These are phyloP conservation scores for Yponomeuta plumbellus DNA, from an alignment of 2,888 invertebrate genomes.

Conservation along the genomic window DNA sequence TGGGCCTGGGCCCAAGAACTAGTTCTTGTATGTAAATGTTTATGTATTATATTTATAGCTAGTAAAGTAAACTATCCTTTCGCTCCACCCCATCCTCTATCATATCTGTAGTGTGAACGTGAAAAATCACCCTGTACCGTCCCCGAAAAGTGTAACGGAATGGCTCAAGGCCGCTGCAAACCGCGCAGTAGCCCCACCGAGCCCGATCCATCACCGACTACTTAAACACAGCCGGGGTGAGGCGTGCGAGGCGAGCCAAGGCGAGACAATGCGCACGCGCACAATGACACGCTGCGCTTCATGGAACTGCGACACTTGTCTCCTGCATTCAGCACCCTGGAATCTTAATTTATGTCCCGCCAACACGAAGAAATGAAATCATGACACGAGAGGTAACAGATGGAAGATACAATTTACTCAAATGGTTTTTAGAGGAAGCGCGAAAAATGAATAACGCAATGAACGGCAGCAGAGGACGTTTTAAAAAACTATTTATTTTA, in stretches of 20 bases:
- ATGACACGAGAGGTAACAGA: not conserved
- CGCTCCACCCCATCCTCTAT: too few species aligned
- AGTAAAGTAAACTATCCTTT: too few species aligned
- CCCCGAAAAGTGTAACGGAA: conserved; percentile 7
- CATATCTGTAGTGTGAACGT: too few species aligned
- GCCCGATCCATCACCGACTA: conserved; percentile 46
- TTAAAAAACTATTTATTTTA: too few species aligned
- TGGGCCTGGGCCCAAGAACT: too few species aligned
- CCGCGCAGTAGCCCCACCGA: conserved; percentile 62
- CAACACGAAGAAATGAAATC: not conserved
- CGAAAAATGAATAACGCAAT: too few species aligned
- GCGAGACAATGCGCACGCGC: conserved; percentile 5
- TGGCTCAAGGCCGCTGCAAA: conserved; percentile 25
- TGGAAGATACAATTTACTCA: not conserved
- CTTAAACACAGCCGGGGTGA: conserved; percentile 35
- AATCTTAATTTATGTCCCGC: conserved; percentile 45
- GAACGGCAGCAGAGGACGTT: too few species aligned
- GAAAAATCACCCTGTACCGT: conserved; percentile 2
- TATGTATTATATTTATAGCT: too few species aligned
- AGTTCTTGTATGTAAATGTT: too few species aligned
- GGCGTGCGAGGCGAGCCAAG: conserved; percentile 14
- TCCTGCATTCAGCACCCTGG: conserved; percentile 35
- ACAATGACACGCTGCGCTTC: not conserved
- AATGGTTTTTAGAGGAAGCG: not conserved
- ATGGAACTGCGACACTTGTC: conserved; percentile 24